These are phyloP conservation scores for Nymphalis c-album DNA, from an alignment of 2,888 invertebrate genomes.

Conservation along the genomic window DNA sequence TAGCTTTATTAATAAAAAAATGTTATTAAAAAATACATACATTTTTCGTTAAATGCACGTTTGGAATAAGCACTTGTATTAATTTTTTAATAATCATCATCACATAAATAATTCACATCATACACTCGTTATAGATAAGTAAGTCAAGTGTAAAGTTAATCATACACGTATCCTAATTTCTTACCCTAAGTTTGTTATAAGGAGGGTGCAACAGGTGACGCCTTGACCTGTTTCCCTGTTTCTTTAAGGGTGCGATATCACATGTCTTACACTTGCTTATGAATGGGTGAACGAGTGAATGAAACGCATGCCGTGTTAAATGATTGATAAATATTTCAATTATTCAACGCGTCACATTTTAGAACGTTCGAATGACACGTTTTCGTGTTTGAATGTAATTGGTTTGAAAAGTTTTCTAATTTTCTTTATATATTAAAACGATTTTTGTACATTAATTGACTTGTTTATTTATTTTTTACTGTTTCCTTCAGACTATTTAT, in stretches of 20 bases:
- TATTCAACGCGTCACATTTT: not conserved
- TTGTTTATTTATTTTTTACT: too few relatives aligned
- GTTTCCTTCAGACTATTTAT: too few relatives aligned
- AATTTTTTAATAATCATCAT: not conserved
- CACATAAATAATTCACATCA: not conserved
- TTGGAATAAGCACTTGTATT: too few relatives aligned
- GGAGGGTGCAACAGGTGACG: constrained; percentile 67
- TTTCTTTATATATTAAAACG: too few relatives aligned
- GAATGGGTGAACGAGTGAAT: constrained; percentile 28
- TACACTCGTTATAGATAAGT: not conserved
- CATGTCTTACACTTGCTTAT: constrained; percentile 38
- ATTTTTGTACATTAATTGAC: too few relatives aligned
- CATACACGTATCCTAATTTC: constrained; percentile 57
- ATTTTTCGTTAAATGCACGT: too few relatives aligned
- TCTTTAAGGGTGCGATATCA: constrained; percentile 64
- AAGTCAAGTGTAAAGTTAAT: constrained; percentile 30
- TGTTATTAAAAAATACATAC: too few relatives aligned
- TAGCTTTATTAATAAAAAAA: too few relatives aligned
- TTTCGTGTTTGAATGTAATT: not conserved
- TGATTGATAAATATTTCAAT: not conserved
- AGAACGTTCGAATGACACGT: not conserved
- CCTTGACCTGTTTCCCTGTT: constrained; percentile 77
- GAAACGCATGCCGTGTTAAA: constrained; percentile 7
- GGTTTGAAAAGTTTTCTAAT: too few relatives aligned
- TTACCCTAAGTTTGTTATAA: constrained; percentile 39